These are phyloP conservation scores for Seriola quinqueradiata DNA, from an alignment of 2,113 vertebrate species.

Conservation along the genomic window DNA sequence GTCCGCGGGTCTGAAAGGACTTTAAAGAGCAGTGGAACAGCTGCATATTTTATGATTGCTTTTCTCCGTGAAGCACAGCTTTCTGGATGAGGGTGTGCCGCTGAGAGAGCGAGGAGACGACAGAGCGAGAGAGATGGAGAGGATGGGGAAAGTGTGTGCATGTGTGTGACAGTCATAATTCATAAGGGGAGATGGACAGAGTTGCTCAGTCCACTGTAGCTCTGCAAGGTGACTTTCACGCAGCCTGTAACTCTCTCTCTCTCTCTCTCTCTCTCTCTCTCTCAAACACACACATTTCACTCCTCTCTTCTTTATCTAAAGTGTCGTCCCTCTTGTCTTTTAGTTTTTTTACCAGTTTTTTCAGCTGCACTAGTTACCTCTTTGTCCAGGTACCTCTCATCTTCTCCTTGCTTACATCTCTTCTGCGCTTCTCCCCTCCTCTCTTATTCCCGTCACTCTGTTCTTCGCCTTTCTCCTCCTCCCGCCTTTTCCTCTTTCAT, in stretches of 20 bases:
- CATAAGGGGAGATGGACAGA: conserved; percentile 71
- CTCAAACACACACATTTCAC: neutral
- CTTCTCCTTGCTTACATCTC: neutral
- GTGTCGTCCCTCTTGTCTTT: neutral
- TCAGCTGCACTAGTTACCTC: no score
- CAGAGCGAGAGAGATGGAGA: neutral
- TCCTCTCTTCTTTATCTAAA: neutral
- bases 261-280: neutral
- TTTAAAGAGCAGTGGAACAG: conserved; percentile 69
- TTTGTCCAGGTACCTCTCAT: neutral
- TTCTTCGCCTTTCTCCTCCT: neutral
- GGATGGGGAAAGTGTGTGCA: neutral
- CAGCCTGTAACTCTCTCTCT: conserved; percentile 25
- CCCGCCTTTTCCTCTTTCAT: neutral
- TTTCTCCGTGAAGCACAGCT: conserved; percentile 70
- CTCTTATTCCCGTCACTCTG: neutral
- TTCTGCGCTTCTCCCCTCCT: neutral
- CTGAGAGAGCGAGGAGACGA: conserved; percentile 36
- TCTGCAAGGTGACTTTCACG: conserved; percentile 80
- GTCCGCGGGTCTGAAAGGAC: conserved; percentile 58
- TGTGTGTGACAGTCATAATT: conserved; percentile 71
- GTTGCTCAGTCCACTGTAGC: conserved; percentile 60
- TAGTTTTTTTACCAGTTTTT: neutral
- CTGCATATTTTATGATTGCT: conserved; percentile 85
- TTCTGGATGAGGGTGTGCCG: conserved; percentile 60